These are phyloP conservation scores for Pheosia tremula DNA, from an alignment of 2,888 invertebrate species.

Conservation along the genomic window DNA sequence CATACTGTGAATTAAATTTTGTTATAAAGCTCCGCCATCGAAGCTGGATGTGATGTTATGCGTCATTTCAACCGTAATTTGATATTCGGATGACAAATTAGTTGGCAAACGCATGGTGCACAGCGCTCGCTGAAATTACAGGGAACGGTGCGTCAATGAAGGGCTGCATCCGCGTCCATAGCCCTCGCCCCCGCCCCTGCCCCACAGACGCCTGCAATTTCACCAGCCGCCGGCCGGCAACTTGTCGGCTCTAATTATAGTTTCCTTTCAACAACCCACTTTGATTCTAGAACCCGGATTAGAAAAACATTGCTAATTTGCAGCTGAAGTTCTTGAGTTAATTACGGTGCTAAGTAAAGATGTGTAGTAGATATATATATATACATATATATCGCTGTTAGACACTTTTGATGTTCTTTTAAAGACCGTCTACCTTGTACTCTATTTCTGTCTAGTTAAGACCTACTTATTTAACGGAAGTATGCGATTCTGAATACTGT, in stretches of 20 bases:
- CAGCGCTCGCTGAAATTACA: constrained; percentile 71
- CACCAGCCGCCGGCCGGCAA: constrained; percentile 40
- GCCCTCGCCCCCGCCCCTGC: constrained; percentile 31
- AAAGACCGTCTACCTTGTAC: no score
- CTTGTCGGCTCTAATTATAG: constrained; percentile 69
- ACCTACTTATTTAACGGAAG: no score
- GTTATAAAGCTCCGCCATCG: constrained; percentile 72
- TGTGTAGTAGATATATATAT: neutral
- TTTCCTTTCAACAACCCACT: constrained; percentile 64
- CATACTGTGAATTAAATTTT: constrained; percentile 72
- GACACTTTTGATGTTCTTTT: neutral
- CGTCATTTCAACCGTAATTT: constrained; percentile 81
- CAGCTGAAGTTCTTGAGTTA: constrained; percentile 14
- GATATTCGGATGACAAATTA: constrained; percentile 83
- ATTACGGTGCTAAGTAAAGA: neutral
- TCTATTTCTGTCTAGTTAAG: no score
- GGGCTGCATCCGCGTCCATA: constrained; percentile 19
- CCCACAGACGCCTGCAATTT: constrained; percentile 21
- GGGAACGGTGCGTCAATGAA: constrained; percentile 52
- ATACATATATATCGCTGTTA: neutral
- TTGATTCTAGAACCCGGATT: constrained; percentile 62
- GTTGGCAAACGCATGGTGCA: constrained; percentile 66
- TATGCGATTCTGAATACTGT: no score
- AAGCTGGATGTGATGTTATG: constrained; percentile 72
- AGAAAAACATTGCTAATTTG: constrained; percentile 58